Evolutionary conservation across 2,113 vertebrate genomes (phyloP).

Genomic region (Tragelaphus imberbis): DNA sequence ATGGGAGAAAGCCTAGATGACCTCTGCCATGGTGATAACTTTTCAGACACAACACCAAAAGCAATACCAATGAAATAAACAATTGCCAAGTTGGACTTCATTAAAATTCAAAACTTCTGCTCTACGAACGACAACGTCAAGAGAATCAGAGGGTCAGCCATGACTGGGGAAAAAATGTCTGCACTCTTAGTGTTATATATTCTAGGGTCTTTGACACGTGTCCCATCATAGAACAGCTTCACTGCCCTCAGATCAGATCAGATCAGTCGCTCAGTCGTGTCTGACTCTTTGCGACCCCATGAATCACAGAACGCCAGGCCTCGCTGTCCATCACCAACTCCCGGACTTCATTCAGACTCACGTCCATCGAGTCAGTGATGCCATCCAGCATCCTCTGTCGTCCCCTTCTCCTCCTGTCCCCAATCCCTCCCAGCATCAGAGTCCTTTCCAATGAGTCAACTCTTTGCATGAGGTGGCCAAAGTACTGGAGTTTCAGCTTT

Average conservation of each 20-base stretch:
- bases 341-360: too few relatives aligned
- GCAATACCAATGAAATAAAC: neutral
- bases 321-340: too few relatives aligned
- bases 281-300: too few relatives aligned
- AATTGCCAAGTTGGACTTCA: neutral
- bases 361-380: too few relatives aligned
- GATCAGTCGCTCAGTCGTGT: too few relatives aligned
- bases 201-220: neutral
- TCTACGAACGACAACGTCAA: neutral
- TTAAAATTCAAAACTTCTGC: neutral
- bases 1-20: neutral
- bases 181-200: neutral
- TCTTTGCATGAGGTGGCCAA: too few relatives aligned
- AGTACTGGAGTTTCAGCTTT: too few relatives aligned
- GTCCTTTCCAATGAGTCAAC: too few relatives aligned
- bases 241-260: neutral
- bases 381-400: too few relatives aligned
- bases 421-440: too few relatives aligned
- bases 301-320: too few relatives aligned
- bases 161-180: neutral
- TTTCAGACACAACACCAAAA: neutral
- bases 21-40: neutral
- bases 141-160: neutral
- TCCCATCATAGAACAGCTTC: neutral
- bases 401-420: too few relatives aligned